Base-by-base conservation (phyloP, 2,888 invertebrate genomes). In the Cerastoderma edule region DNA sequence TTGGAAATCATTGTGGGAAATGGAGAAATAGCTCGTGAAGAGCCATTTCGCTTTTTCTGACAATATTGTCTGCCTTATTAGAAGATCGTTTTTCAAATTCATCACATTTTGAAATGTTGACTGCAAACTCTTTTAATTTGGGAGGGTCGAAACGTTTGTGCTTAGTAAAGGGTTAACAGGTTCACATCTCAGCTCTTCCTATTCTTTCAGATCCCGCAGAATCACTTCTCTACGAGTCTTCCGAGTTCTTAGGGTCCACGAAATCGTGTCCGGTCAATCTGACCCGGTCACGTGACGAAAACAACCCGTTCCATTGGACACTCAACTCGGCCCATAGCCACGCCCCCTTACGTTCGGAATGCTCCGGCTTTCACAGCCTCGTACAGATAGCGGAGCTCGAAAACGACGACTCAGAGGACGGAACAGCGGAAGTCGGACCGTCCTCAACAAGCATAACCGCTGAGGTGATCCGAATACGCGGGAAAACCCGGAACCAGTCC, bases 351-450 rank as follows among this genome's bases (percentile, higher is more conserved):
- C 32, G 32, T 24, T 27, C 44, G 10, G 39, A 64, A 63, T 63
- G 63, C 28, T 66, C 33, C 32, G 32, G 50, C 33, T 32, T 50
- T 13, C 67, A 67, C 27, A 28, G 67, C 1, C 56, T 67, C 0
- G 56, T 67, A 3, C 22, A 67, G 30, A 67, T 67, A 24, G 56
- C 54, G 0, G 56, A 66, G 53, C 66, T 32, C 33, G 66, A 66
- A 24, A 33, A 50, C 22, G 66, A 66, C 32, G 1, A 32, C 6
- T 19, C 32, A 19, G 46, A 60, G 19, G 68, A 30, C 4, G 60
- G 30, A n/a, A n/a, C n/a, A n/a, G n/a, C n/a, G n/a, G n/a, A n/a
- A n/a, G n/a, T n/a, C n/a, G n/a, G n/a, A n/a, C n/a, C n/a, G n/a
- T n/a, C 22, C 22, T 22, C 35, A 6, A 24, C 60, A 10, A 60